Percentiles rank a stretch among this genome's conserved stretches.
These are phyloP conservation scores for Fringilla coelebs DNA, from an alignment of 2,797 vertebrate species.

Conservation along the genomic window DNA sequence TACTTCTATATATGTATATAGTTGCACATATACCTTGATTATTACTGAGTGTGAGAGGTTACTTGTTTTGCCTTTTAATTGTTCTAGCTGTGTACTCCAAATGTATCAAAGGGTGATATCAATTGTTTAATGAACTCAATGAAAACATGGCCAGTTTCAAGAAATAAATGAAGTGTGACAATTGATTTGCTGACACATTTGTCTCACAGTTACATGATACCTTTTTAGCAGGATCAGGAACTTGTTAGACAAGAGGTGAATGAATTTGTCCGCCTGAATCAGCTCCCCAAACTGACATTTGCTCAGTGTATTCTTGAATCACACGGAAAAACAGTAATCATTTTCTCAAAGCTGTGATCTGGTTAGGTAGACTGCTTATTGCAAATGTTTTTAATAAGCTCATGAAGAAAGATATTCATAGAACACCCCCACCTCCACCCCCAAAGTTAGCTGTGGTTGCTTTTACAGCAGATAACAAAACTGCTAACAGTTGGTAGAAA, in stretches of 20 bases:
- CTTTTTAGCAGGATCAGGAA: not conserved
- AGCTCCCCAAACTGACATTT: not conserved
- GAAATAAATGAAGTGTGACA: not conserved
- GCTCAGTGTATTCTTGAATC: not conserved
- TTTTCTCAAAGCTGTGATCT: not conserved
- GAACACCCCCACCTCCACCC: not conserved
- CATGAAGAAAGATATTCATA: not conserved
- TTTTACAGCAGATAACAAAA: not conserved
- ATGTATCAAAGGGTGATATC: not conserved
- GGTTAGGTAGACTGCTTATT: not conserved
- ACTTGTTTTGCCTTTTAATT: not conserved
- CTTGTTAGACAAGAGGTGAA: slow-evolving; percentile 29
- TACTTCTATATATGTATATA: too few relatives aligned
- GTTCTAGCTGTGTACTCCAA: not conserved
- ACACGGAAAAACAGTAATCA: not conserved
- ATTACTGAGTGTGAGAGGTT: not conserved
- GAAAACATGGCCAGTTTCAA: not conserved
- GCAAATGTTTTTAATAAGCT: not conserved
- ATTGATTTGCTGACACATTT: slow-evolving; percentile 38
- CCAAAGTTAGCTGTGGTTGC: not conserved
- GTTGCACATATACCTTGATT: not conserved
- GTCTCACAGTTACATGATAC: not conserved
- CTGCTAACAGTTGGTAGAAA: not conserved
- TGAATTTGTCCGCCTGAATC: not conserved
- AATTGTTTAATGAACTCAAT: not conserved